Conservation (phyloP, 1,140 invertebrate genomes). For the Leptinotarsa undecemlineata region DNA sequence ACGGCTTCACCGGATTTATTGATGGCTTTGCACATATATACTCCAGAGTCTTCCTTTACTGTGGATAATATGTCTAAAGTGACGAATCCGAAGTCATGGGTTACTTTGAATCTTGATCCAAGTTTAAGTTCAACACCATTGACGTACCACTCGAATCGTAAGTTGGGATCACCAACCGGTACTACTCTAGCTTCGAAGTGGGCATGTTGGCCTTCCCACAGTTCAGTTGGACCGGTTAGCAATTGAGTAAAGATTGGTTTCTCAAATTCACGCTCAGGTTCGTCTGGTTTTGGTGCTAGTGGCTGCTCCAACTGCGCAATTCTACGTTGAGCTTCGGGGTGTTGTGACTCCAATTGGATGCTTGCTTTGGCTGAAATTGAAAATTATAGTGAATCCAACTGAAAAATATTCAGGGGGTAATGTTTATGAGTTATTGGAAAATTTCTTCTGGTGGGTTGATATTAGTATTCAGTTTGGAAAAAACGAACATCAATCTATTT, state of each 20-base stretch:
- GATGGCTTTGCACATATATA: conserved; percentile 92
- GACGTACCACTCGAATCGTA: conserved; percentile 92
- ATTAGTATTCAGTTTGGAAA: no score
- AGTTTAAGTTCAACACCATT: conserved; percentile 91
- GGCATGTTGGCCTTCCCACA: conserved; percentile 92
- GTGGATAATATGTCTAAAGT: conserved; percentile 88
- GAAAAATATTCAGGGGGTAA: neutral
- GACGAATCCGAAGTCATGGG: conserved; percentile 92
- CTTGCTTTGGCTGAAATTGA: conserved; percentile 74
- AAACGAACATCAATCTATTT: no score
- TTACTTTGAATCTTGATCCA: conserved; percentile 87
- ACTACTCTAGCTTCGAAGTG: conserved; percentile 97
- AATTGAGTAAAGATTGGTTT: conserved; percentile 93
- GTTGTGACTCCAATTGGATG: conserved; percentile 89
- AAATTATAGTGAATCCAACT: conserved; percentile 34
- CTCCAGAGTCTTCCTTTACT: conserved; percentile 86
- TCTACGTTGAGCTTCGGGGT: conserved; percentile 92
- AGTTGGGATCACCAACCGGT: conserved; percentile 87
- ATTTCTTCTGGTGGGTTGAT: neutral
- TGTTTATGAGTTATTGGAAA: neutral
- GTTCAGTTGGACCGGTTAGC: conserved; percentile 83
- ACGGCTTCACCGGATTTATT: conserved; percentile 90
- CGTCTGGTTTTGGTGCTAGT: conserved; percentile 65
- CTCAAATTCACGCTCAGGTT: conserved; percentile 79
- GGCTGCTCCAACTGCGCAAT: conserved; percentile 90